Conservation (phyloP, 1,140 invertebrate species). For the Metopolophium dirhodum region DNA sequence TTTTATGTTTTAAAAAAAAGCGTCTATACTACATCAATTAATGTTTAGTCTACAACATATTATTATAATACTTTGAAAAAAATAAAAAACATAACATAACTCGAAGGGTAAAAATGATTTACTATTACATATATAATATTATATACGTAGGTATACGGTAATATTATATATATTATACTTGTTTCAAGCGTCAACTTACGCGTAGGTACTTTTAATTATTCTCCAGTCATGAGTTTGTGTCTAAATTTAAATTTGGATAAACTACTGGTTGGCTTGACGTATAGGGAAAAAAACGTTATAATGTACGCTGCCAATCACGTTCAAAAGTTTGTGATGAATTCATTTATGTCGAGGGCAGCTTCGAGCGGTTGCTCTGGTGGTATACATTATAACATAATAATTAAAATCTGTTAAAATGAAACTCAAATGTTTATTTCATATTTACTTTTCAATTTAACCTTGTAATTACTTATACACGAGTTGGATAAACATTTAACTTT, state of each 20-base stretch:
- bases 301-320: neutral
- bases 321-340: slow-evolving; percentile 4
- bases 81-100: neutral
- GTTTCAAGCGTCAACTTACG: neutral
- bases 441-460: neutral
- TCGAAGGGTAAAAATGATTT: neutral
- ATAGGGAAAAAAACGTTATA: neutral
- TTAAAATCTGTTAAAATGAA: neutral
- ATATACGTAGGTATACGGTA: too few species aligned
- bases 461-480: neutral
- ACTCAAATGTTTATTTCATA: neutral
- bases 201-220: neutral
- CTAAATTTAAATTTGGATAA: neutral
- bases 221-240: neutral
- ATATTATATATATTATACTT: too few species aligned
- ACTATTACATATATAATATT: neutral
- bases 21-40: neutral
- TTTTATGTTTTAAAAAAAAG: neutral
- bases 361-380: neutral
- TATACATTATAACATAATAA: neutral
- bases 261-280: neutral
- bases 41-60: too few species aligned
- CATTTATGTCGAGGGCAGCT: slow-evolving; percentile 13
- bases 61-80: neutral
- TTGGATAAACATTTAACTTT: slow-evolving; percentile 13